Percentiles rank a stretch among this genome's conserved stretches.
phyloP scores from a whole-genome alignment of 2,797 vertebrate genomes.

The Danio aesculapii region DNA sequence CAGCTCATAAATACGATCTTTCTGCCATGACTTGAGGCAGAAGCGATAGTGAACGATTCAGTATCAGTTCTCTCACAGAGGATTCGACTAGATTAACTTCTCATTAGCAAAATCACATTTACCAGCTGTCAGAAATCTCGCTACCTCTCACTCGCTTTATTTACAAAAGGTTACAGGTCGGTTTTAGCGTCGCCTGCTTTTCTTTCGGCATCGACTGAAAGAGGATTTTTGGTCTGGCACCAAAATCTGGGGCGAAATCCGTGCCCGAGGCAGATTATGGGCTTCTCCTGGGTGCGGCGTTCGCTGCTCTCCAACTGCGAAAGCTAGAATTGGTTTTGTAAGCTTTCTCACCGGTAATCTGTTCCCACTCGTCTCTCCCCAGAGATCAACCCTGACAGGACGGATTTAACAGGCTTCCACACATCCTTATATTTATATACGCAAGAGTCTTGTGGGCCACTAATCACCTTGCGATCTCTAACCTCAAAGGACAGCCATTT shows the following conservation, averaged over 20 bases:
- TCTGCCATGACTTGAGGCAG: not conserved
- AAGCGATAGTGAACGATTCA: not conserved
- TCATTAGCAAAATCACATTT: slow-evolving; percentile 35
- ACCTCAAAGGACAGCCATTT: slow-evolving; percentile 32
- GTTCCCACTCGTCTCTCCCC: slow-evolving; percentile 45
- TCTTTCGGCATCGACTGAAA: slow-evolving; percentile 5
- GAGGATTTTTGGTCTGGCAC: slow-evolving; percentile 45
- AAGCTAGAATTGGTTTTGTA: slow-evolving; percentile 50
- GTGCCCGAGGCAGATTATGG: slow-evolving; percentile 43
- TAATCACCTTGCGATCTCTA: slow-evolving; percentile 72
- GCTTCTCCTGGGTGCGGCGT: slow-evolving; percentile 14
- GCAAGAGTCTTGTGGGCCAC: slow-evolving; percentile 68
- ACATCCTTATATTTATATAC: slow-evolving; percentile 45
- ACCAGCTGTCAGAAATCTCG: not conserved
- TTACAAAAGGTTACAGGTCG: slow-evolving; percentile 26
- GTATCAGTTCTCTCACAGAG: slow-evolving; percentile 17
- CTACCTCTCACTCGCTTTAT: not conserved
- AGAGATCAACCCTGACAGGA: slow-evolving; percentile 52
- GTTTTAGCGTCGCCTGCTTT: slow-evolving; percentile 2
- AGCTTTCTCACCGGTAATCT: slow-evolving; percentile 56
- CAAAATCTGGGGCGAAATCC: slow-evolving; percentile 41
- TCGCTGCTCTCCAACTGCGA: slow-evolving; percentile 29
- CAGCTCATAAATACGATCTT: not conserved
- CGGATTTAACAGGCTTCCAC: slow-evolving; percentile 58
- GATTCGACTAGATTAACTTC: slow-evolving; percentile 14